A percentile compares a stretch with the other conserved stretches of the same genome.
Evolutionary conservation across 2,888 invertebrate genomes (phyloP).

Genomic region (Hyposoter didymator): DNA sequence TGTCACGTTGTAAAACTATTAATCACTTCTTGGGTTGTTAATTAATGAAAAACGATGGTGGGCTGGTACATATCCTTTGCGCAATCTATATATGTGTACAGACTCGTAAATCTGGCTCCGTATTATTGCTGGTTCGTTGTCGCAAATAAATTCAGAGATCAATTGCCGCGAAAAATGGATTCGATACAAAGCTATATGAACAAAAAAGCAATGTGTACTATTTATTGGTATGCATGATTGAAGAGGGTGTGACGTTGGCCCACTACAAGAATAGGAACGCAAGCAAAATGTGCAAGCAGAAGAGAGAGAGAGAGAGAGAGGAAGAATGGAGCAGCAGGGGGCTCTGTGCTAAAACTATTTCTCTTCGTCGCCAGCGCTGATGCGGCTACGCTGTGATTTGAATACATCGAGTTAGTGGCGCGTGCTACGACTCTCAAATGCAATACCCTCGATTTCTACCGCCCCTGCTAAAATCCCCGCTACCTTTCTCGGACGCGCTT

Average conservation of each 20-base stretch:
- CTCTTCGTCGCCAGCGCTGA: conserved; percentile 76
- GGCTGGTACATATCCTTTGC: not conserved
- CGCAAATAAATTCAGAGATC: conserved; percentile 20
- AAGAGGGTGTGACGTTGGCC: conserved; percentile 62
- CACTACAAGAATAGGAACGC: conserved; percentile 36
- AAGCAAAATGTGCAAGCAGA: conserved; percentile 1
- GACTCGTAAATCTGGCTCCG: not conserved
- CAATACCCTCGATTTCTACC: conserved; percentile 56
- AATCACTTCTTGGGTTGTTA: conserved; percentile 4
- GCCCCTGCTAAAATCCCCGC: conserved; percentile 44
- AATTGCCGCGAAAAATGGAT: conserved; percentile 25
- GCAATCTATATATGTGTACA: not conserved
- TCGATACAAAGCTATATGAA: not conserved
- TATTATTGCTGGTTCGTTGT: conserved; percentile 1
- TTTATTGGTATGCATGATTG: conserved; percentile 48
- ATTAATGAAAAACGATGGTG: conserved; percentile 14
- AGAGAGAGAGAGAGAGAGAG: not conserved
- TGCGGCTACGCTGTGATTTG: conserved; percentile 81
- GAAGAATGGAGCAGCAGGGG: not conserved
- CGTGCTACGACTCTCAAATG: conserved; percentile 80
- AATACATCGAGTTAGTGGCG: conserved; percentile 83
- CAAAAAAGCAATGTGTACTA: not conserved
- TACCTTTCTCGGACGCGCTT: conserved; percentile 60
- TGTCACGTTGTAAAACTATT: conserved; percentile 15
- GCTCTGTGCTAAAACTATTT: conserved; percentile 78